Conservation (phyloP, 2,888 invertebrate genomes). For the Lissocephala sabroskyi region DNA sequence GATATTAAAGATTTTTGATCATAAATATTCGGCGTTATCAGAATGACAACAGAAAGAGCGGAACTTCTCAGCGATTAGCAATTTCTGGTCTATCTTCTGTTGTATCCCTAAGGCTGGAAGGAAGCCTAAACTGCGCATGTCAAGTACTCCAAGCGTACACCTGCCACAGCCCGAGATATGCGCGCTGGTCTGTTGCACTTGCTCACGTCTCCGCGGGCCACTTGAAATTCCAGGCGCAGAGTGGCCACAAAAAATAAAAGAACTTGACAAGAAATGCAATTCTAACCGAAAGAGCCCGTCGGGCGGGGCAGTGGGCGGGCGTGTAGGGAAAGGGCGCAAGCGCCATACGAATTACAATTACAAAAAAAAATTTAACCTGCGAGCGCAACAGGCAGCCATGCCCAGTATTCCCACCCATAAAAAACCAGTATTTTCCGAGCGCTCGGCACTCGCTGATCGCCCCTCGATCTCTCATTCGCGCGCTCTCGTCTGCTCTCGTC, state of each 20-base stretch:
- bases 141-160: slow-evolving; percentile 37
- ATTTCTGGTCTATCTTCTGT: too few species aligned
- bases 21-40: too few species aligned
- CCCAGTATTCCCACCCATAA: slow-evolving; percentile 22
- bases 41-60: too few species aligned
- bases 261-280: slow-evolving; percentile 42
- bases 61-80: too few species aligned
- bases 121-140: too few species aligned
- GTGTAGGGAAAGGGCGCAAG: slow-evolving; percentile 26
- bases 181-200: slow-evolving; percentile 15
- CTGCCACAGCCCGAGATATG: too few species aligned
- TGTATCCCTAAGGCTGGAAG: too few species aligned
- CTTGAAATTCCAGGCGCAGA: slow-evolving; percentile 9
- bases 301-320: slow-evolving; percentile 26
- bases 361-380: slow-evolving; percentile 10
- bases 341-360: slow-evolving; percentile 40
- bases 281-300: slow-evolving; percentile 42
- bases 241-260: slow-evolving; percentile 33
- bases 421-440: slow-evolving; percentile 24
- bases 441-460: neutral
- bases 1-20: too few species aligned
- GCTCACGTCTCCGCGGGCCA: slow-evolving; percentile 1
- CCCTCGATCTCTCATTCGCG: slow-evolving; percentile 2
- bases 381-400: slow-evolving; percentile 12
- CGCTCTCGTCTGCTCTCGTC: neutral